Evolutionary conservation across 2,113 vertebrate species (phyloP).

Genomic region (Rhodinocichla rosea): DNA sequence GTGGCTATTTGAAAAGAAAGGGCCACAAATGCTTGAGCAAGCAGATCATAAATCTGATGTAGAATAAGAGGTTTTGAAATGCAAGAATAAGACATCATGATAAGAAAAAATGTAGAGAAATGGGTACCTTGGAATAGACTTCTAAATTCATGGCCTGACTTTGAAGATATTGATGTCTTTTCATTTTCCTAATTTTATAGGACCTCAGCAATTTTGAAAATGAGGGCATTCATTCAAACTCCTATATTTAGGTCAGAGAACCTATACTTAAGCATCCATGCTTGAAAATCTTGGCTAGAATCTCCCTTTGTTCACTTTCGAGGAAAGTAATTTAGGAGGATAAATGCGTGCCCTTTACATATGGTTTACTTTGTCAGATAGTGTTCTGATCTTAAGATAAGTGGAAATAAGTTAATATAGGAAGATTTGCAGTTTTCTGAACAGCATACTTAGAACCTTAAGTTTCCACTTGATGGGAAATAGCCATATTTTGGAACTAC

Average conservation of each 20-base stretch:
- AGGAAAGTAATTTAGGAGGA: not conserved
- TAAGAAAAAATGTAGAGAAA: not conserved
- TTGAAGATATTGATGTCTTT: not conserved
- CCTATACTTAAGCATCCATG: not conserved
- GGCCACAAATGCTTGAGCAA: not conserved
- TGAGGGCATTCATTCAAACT: not conserved
- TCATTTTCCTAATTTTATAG: not conserved
- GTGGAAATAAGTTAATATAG: not conserved
- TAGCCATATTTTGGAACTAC: not conserved
- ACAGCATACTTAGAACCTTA: not conserved
- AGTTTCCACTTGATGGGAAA: not conserved
- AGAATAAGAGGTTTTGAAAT: not conserved
- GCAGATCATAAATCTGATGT: slow-evolving; percentile 3
- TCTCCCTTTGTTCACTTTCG: not conserved
- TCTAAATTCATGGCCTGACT: not conserved
- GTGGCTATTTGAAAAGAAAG: not conserved
- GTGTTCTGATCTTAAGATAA: not conserved
- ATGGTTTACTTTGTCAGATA: not conserved
- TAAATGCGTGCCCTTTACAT: not conserved
- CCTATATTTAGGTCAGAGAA: slow-evolving; percentile 5
- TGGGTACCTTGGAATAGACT: not conserved
- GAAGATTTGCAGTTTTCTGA: not conserved
- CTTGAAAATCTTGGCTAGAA: slow-evolving; percentile 18
- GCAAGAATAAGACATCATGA: not conserved
- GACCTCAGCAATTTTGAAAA: slow-evolving; percentile 24